phyloP scores from a whole-genome alignment of 2,888 invertebrate genomes.

The Ditula angustiorana region DNA sequence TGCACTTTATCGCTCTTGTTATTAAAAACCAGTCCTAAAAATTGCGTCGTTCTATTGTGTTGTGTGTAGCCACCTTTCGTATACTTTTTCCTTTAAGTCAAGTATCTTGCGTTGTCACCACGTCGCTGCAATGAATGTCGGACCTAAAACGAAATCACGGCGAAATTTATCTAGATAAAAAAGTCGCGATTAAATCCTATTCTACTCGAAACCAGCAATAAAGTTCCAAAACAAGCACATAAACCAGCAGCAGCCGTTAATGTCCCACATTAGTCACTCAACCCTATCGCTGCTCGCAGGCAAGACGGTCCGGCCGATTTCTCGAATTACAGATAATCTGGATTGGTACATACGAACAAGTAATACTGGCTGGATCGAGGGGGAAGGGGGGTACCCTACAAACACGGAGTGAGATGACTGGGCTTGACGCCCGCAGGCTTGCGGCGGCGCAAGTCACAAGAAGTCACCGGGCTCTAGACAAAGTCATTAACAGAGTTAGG shows the following conservation, averaged over 20 bases:
- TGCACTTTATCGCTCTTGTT: too few species aligned
- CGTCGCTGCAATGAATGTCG: too few species aligned
- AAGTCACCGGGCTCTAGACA: too few species aligned
- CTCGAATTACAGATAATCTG: constrained; percentile 47
- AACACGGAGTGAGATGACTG: constrained; percentile 71
- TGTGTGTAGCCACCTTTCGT: too few species aligned
- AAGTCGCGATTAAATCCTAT: not conserved
- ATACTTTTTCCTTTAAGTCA: too few species aligned
- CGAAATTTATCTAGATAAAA: too few species aligned
- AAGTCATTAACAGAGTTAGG: too few species aligned
- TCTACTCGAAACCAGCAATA: not conserved
- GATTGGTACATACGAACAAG: constrained; percentile 48
- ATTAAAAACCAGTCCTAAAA: too few species aligned
- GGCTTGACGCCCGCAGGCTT: constrained; percentile 63
- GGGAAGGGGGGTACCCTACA: constrained; percentile 52
- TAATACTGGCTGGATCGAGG: constrained; percentile 52
- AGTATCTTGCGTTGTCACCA: too few species aligned
- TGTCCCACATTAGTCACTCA: constrained; percentile 24
- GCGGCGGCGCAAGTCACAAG: constrained; percentile 46
- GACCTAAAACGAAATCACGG: too few species aligned
- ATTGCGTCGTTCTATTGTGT: too few species aligned
- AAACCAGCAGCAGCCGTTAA: constrained; percentile 21
- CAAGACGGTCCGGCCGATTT: constrained; percentile 29
- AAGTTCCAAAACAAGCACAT: constrained; percentile 21
- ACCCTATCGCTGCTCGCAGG: constrained; percentile 23